These are phyloP conservation scores for Coptodon rendalli DNA, from an alignment of 2,113 vertebrate genomes.

Conservation along the genomic window DNA sequence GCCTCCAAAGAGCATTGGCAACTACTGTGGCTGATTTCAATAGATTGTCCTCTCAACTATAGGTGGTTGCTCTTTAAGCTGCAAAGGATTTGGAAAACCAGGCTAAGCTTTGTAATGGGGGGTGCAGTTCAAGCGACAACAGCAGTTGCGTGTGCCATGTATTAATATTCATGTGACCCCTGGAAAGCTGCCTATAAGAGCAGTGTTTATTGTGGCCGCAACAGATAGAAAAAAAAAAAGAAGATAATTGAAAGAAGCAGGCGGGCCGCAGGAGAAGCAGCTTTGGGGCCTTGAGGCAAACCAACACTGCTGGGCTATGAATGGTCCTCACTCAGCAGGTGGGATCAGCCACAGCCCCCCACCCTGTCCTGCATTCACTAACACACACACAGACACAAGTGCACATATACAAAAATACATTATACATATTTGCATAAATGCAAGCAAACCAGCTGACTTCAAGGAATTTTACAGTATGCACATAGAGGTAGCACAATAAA, in stretches of 20 bases:
- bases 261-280: slow-evolving; percentile 43
- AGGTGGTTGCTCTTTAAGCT: background rate
- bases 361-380: background rate
- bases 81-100: background rate
- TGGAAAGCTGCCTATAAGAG: slow-evolving; percentile 6
- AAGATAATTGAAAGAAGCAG: slow-evolving; percentile 3
- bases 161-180: slow-evolving; percentile 58
- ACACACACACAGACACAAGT: background rate
- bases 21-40: background rate
- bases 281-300: slow-evolving; percentile 29
- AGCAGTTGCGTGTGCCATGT: slow-evolving; percentile 25
- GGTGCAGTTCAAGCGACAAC: background rate
- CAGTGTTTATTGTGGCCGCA: slow-evolving; percentile 12
- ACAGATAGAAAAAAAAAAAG: background rate
- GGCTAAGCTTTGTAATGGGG: background rate
- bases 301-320: slow-evolving; percentile 31
- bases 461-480: background rate
- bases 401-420: background rate
- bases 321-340: slow-evolving; percentile 51
- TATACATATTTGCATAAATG: background rate
- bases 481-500: background rate
- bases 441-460: background rate
- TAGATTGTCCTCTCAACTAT: background rate
- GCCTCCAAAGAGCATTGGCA: background rate
- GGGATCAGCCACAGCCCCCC: slow-evolving; percentile 2